phyloP scores from a whole-genome alignment of 2,113 vertebrate species.

The Capricornis sumatraensis region DNA sequence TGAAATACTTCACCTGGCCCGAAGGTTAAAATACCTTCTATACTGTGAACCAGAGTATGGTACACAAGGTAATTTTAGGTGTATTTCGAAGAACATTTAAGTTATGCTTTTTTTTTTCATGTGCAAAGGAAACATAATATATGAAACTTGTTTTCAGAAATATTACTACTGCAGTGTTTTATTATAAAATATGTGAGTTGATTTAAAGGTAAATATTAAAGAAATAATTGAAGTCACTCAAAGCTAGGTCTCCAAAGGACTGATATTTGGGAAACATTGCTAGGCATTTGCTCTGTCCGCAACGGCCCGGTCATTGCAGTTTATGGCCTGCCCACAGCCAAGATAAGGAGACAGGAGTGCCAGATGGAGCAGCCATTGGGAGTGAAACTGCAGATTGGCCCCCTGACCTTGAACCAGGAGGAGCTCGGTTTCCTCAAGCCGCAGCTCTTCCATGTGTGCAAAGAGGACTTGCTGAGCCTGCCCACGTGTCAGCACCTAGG shows the following conservation, averaged over 20 bases:
- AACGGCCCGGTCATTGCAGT: fast-evolving
- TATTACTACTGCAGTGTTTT: background rate
- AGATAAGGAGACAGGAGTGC: background rate
- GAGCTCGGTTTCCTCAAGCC: background rate
- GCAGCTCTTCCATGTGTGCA: background rate
- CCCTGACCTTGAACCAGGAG: background rate
- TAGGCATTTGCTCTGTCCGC: background rate
- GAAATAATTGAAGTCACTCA: background rate
- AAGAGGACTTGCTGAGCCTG: background rate
- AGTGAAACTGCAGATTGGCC: background rate
- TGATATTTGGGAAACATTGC: background rate
- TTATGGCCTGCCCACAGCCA: background rate
- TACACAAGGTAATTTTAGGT: background rate
- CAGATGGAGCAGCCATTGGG: no score
- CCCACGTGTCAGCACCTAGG: background rate
- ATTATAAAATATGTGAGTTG: background rate
- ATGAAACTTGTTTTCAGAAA: background rate
- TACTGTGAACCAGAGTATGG: background rate
- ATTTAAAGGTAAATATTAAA: background rate
- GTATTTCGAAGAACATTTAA: background rate
- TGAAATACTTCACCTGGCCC: background rate
- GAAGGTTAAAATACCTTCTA: background rate
- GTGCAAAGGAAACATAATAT: background rate
- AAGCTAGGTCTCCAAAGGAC: background rate
- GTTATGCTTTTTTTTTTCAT: background rate